phyloP scores from a whole-genome alignment of 1,140 invertebrate species.

The Drosophila pseudoobscura region DNA sequence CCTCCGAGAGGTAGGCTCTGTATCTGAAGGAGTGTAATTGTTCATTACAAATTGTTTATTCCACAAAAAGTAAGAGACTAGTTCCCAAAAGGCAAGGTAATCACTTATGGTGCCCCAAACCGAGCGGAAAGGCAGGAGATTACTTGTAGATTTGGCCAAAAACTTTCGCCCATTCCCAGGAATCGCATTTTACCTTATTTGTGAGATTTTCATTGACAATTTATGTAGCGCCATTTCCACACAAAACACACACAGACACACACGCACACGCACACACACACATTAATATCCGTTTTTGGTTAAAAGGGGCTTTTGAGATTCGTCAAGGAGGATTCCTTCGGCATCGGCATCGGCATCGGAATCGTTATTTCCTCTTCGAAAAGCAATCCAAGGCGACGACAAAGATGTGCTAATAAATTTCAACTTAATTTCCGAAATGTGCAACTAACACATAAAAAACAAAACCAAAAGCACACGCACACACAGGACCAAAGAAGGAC shows the following conservation, averaged over 20 bases:
- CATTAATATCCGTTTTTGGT: constrained; percentile 40
- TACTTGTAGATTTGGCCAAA: constrained; percentile 29
- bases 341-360: no score
- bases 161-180: constrained; percentile 13
- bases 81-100: not conserved
- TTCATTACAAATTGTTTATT: no score
- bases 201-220: constrained; percentile 32
- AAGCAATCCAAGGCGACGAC: constrained; percentile 73
- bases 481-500: not conserved
- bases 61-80: no score
- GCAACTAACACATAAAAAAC: constrained; percentile 78
- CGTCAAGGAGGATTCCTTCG: constrained; percentile 20
- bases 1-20: no score
- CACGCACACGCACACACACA: constrained; percentile 20
- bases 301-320: constrained; percentile 48
- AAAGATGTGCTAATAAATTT: constrained; percentile 81
- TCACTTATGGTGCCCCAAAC: not conserved
- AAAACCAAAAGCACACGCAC: constrained; percentile 29
- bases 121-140: constrained; percentile 2
- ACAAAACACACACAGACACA: constrained; percentile 25
- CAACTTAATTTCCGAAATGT: constrained; percentile 81
- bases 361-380: constrained; percentile 14
- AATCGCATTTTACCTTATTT: constrained; percentile 33
- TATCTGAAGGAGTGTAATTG: no score
- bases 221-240: constrained; percentile 45